Conservation (phyloP, 2,113 vertebrate species). For the Seriola aureovittata region DNA sequence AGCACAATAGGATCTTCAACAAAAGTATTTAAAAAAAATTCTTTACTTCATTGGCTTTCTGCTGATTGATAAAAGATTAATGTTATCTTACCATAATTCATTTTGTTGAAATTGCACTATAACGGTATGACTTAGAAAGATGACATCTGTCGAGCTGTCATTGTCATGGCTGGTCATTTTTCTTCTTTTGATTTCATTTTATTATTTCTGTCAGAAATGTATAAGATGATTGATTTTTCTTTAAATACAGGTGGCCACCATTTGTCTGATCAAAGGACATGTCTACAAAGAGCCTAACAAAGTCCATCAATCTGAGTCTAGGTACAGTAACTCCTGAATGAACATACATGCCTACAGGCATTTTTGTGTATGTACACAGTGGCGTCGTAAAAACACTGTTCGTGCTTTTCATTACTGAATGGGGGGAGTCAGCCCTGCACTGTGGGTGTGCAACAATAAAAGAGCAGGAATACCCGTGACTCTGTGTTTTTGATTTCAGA, state of each 20-base stretch:
- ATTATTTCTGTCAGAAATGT: neutral
- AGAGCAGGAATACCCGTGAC: constrained; percentile 24
- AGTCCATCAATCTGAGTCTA: neutral
- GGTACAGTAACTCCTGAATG: neutral
- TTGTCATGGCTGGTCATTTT: too few species aligned
- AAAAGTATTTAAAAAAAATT: neutral
- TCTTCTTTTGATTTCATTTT: neutral
- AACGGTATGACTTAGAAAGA: neutral
- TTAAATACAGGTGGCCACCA: neutral
- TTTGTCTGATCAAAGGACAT: neutral
- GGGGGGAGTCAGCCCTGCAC: constrained; percentile 1
- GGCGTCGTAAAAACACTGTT: constrained; percentile 32
- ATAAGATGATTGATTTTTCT: neutral
- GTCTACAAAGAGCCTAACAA: neutral
- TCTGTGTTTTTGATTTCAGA: neutral
- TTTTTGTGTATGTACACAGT: constrained; percentile 47
- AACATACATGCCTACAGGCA: neutral
- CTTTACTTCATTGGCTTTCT: neutral
- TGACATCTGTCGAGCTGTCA: neutral
- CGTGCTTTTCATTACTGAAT: constrained; percentile 26
- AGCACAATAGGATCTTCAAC: neutral
- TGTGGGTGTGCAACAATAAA: constrained; percentile 54
- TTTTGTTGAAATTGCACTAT: neutral
- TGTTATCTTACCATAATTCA: neutral
- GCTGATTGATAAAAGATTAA: neutral